A percentile compares a stretch with the other conserved stretches of the same genome.
These are phyloP conservation scores for Halisarca cf. caerulea DNA, from an alignment of 37 sponge, comb jelly and placozoan genomes.

Conservation along the genomic window DNA sequence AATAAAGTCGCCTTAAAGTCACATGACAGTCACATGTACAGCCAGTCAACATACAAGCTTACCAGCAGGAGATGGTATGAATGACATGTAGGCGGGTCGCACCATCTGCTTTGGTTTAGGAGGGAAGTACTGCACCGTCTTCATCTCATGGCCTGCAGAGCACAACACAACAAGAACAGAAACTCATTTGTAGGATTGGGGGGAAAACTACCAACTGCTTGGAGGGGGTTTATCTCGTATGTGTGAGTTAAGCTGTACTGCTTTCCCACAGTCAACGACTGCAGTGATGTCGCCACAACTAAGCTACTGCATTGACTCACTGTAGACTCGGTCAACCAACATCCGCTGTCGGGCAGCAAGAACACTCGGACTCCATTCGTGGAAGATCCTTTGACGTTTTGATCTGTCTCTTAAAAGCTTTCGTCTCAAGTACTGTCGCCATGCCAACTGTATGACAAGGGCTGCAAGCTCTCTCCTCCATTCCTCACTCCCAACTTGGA, in stretches of 20 bases:
- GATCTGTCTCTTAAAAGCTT: conserved; percentile 41
- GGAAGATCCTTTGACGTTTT: conserved; percentile 62
- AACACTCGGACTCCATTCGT: conserved; percentile 92
- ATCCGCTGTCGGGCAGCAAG: conserved; percentile 81
- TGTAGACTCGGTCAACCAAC: conserved; percentile 73
- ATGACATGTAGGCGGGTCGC: conserved; percentile 81
- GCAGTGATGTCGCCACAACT: not conserved
- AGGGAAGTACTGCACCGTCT: conserved; percentile 65
- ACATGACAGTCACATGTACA: too few species aligned
- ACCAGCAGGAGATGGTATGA: conserved; percentile 84
- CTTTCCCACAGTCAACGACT: not conserved
- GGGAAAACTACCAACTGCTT: not conserved
- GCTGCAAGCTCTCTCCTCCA: conserved; percentile 91
- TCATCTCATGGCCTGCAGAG: conserved; percentile 67
- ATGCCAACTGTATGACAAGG: conserved; percentile 90
- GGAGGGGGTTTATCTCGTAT: too few species aligned
- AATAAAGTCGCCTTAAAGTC: too few species aligned
- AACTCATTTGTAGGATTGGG: not conserved
- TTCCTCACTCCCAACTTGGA: conserved; percentile 67
- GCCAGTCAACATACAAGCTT: not conserved
- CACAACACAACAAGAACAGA: not conserved
- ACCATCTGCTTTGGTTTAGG: conserved; percentile 82
- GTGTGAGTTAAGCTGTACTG: too few species aligned
- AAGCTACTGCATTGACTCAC: conserved; percentile 53
- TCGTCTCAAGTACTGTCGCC: conserved; percentile 81